Evolutionary conservation across 2,113 vertebrate species (phyloP).

Genomic region (Quiscalus mexicanus): DNA sequence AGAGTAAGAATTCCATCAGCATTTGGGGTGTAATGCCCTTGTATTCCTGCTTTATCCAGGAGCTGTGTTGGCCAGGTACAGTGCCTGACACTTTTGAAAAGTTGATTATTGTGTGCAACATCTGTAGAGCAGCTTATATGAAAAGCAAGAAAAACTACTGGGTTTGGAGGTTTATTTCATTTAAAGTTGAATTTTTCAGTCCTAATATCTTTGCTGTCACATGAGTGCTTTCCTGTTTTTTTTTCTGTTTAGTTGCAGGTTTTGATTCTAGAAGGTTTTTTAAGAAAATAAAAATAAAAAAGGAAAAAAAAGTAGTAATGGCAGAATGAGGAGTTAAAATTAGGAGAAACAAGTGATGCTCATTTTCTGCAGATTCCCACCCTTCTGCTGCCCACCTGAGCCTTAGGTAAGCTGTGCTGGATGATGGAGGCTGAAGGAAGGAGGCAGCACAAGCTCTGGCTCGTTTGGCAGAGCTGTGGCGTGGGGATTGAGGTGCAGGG

Average conservation of each 20-base stretch:
- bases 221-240: not conserved
- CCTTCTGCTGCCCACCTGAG: not conserved
- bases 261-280: not conserved
- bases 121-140: not conserved
- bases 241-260: not conserved
- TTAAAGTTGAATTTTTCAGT: not conserved
- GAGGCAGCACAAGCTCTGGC: not conserved
- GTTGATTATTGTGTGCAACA: not conserved
- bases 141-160: not conserved
- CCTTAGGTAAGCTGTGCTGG: accelerated
- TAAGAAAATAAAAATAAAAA: not conserved
- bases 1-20: not conserved
- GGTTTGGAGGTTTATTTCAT: not conserved
- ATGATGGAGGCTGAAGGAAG: not conserved
- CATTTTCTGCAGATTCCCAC: not conserved
- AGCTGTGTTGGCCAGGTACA: not conserved
- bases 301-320: not conserved
- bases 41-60: not conserved
- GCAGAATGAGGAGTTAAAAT: not conserved
- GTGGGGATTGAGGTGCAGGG: not conserved
- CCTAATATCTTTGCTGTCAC: not conserved
- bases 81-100: not conserved
- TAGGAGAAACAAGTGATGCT: not conserved
- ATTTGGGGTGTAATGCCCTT: not conserved
- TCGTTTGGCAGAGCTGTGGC: accelerated